Percentiles rank a stretch among this genome's conserved stretches.
Conservation (phyloP, 2,888 invertebrate species). For the Antheraea yamamai region DNA sequence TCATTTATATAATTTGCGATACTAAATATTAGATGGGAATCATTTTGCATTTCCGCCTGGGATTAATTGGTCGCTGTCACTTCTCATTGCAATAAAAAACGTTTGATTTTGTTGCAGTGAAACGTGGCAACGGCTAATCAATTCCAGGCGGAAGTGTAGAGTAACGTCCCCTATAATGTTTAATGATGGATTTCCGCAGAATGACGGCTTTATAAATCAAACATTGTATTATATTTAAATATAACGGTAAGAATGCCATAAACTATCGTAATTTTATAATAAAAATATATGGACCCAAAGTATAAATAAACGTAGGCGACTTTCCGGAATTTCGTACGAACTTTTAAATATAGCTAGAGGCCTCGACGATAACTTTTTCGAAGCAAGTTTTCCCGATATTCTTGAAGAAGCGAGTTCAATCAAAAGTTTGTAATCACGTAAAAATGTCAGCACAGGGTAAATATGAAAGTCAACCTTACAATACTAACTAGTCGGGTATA, state of each 20-base stretch:
- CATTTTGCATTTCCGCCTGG: too few relatives aligned
- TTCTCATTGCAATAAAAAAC: too few relatives aligned
- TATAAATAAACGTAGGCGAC: slow-evolving; percentile 38
- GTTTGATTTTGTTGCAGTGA: too few relatives aligned
- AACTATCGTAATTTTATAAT: not conserved
- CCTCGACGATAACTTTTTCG: slow-evolving; percentile 54
- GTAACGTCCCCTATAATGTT: too few relatives aligned
- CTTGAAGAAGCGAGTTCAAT: slow-evolving; percentile 40
- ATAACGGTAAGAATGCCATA: not conserved
- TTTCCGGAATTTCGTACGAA: slow-evolving; percentile 44
- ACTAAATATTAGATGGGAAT: too few relatives aligned
- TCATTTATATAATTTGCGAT: not conserved
- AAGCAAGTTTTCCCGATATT: slow-evolving; percentile 50
- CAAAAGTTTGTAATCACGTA: slow-evolving; percentile 33
- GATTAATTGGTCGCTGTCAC: too few relatives aligned
- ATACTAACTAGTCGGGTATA: not conserved
- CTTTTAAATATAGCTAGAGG: slow-evolving; percentile 32
- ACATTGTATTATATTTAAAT: too few relatives aligned
- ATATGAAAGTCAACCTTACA: not conserved
- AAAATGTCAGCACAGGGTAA: slow-evolving; percentile 11
- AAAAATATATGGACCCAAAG: slow-evolving; percentile 36
- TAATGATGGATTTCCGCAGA: too few relatives aligned
- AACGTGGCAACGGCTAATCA: too few relatives aligned
- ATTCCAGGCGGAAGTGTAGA: too few relatives aligned
- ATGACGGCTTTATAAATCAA: too few relatives aligned